Base-by-base conservation (phyloP, 2,888 invertebrate genomes). In the Tanypteryx hageni region DNA sequence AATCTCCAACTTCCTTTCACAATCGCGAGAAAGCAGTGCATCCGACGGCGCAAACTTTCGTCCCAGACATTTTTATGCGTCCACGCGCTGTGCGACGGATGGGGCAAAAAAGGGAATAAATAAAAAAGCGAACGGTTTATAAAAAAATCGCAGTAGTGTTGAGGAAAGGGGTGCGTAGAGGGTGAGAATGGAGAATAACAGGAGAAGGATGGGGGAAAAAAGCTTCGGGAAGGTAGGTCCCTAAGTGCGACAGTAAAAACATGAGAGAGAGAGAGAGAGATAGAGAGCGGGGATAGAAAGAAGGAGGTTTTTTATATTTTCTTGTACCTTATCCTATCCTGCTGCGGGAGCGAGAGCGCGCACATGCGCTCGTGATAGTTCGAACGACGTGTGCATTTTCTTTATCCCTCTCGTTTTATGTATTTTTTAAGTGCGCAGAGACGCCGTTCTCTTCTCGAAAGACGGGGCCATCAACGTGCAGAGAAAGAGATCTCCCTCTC, bases 21-120 rank as follows among this genome's bases (percentile, higher is more conserved):
- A 89, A 58, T 59, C 86, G 86, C 31, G 86, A 86, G 61, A 61
- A 89, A 44, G 64, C 89, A 89, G 89, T 44, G 89, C 64, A 89
- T 68, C 44, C 89, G 31, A 44, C 61, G 64, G 44, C 89, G n/a
- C 7, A n/a, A 44, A 44, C 18, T 44, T 68, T n/a, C 44, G 13
- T 61, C 89, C 44, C 89, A 89, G 89, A 89, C 89, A 89, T 89
- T 89, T 89, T 89, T 89, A 89, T 89, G 83, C 83, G 64, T 89
- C 89, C 89, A 68, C 56, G 89, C 89, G 56, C 64, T n/a, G 89
- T 64, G 89, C 61, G 76, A 56, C 89, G 64, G 44, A 44, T 64
- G 31, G 18, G 13, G 11, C 16, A 44, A 68, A 83, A 89, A 14
- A 59, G 44, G 86, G 18, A 83, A 57, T 83, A 83, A 83, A 83